Percentiles rank a stretch among this genome's conserved stretches.
These are phyloP conservation scores for Ariolimax columbianus DNA, from an alignment of 2,888 invertebrate species.

Conservation along the genomic window DNA sequence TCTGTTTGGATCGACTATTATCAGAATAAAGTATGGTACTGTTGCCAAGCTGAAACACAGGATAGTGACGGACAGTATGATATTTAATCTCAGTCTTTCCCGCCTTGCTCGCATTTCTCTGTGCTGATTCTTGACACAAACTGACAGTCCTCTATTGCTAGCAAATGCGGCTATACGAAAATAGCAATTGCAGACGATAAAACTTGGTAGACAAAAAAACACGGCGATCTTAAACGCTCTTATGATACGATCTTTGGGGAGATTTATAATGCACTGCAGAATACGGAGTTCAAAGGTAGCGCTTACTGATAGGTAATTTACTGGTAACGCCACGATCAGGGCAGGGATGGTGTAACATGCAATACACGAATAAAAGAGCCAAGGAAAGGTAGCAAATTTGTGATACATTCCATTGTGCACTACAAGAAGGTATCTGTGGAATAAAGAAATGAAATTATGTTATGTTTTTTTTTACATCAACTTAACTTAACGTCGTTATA, in stretches of 20 bases:
- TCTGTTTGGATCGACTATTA: neutral
- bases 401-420: neutral
- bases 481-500: no score
- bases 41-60: neutral
- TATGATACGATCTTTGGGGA: neutral
- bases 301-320: neutral
- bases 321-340: neutral
- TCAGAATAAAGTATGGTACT: neutral
- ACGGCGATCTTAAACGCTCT: neutral
- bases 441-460: no score
- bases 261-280: neutral
- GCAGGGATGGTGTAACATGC: neutral
- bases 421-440: no score
- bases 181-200: neutral
- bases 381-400: neutral
- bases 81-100: neutral
- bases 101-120: neutral
- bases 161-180: neutral
- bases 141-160: neutral
- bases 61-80: neutral
- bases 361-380: neutral
- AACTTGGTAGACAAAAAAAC: neutral
- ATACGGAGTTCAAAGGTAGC: neutral
- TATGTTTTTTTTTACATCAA: no score
- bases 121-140: neutral